These are phyloP conservation scores for Anthonomus grandis DNA, from an alignment of 1,140 invertebrate species.

Conservation along the genomic window DNA sequence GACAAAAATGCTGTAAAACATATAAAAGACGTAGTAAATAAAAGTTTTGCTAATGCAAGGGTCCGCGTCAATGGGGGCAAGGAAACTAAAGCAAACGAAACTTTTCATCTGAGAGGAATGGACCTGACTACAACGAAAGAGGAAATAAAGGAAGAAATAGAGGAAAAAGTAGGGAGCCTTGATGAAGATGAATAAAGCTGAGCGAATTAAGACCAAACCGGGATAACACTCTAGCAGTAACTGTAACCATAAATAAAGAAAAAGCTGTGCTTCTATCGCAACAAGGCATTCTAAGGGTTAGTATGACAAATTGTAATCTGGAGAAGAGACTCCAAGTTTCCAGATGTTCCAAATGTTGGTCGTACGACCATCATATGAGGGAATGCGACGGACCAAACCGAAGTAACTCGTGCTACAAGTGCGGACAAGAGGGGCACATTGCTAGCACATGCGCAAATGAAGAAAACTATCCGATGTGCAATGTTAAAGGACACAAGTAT, in stretches of 20 bases:
- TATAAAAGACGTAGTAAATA: not conserved
- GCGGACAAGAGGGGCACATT: not conserved
- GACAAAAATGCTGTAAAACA: not conserved
- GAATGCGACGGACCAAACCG: not conserved
- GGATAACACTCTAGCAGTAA: slow-evolving; percentile 14
- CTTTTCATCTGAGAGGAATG: slow-evolving; percentile 9
- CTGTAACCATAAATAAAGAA: not conserved
- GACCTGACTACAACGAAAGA: slow-evolving; percentile 12
- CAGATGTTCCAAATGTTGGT: slow-evolving; percentile 8
- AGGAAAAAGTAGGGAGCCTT: not conserved
- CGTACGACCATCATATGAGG: not conserved
- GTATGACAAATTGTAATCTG: slow-evolving; percentile 12
- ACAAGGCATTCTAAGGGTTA: slow-evolving; percentile 5
- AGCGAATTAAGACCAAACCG: slow-evolving; percentile 10
- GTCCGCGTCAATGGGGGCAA: not conserved
- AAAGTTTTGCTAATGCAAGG: not conserved
- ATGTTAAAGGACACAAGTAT: not conserved
- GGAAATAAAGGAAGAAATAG: slow-evolving; percentile 14
- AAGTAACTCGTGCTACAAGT: not conserved
- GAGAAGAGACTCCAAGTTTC: slow-evolving; percentile 13
- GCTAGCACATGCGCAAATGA: slow-evolving; percentile 2
- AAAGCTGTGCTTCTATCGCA: not conserved
- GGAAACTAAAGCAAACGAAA: not conserved
- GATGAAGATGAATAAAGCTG: not conserved
- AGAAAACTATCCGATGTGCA: slow-evolving; percentile 5